A percentile compares a stretch with the other conserved stretches of the same genome.
These are phyloP conservation scores for Emydocephalus ijimae DNA, from an alignment of 2,113 vertebrate genomes.

Conservation along the genomic window DNA sequence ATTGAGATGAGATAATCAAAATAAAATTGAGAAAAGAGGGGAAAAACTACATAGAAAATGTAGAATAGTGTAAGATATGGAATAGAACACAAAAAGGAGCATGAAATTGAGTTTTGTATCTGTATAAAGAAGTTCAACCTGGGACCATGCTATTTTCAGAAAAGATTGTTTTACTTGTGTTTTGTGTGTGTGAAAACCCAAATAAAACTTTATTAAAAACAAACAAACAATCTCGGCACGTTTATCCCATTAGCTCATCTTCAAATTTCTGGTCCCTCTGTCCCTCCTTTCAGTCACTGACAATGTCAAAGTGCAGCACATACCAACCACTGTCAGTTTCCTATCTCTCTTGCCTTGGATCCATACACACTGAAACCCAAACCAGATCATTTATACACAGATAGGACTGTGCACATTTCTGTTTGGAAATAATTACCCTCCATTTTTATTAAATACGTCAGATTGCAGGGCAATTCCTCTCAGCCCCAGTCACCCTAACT, in stretches of 20 bases:
- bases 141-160: no score
- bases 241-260: not conserved
- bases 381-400: not conserved
- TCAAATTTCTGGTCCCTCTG: not conserved
- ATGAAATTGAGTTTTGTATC: no score
- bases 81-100: no score
- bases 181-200: no score
- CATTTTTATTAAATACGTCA: not conserved
- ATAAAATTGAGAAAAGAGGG: no score
- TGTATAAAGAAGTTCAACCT: no score
- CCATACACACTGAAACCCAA: not conserved
- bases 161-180: no score
- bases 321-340: not conserved
- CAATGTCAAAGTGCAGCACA: not conserved
- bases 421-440: not conserved
- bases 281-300: not conserved
- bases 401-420: not conserved
- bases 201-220: no score
- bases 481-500: not conserved
- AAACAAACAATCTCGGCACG: not conserved
- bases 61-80: no score
- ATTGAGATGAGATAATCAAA: no score
- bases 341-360: not conserved
- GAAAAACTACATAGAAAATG: no score
- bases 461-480: not conserved